Evolutionary conservation across 1,140 invertebrate genomes (phyloP).

Genomic region (Choristoneura fumiferana): DNA sequence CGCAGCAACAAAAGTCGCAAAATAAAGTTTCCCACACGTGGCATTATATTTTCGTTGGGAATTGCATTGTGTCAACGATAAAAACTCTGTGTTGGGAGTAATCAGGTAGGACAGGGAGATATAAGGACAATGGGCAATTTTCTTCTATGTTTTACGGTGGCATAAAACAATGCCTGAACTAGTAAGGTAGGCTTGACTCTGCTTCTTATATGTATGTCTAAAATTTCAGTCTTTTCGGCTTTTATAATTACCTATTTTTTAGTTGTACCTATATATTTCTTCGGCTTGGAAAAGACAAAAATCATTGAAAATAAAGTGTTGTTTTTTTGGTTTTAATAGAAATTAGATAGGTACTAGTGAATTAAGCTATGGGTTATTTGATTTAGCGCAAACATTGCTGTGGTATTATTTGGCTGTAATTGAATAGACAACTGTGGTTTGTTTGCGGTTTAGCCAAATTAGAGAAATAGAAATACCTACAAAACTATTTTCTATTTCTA

Average conservation of each 20-base stretch:
- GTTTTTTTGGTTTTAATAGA: too few species aligned
- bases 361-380: constrained; percentile 5
- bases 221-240: too few species aligned
- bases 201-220: too few species aligned
- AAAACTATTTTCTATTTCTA: constrained; percentile 7
- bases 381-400: constrained; percentile 9
- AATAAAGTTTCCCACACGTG: constrained; percentile 54
- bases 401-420: constrained; percentile 1
- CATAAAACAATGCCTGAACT: constrained; percentile 36
- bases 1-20: constrained; percentile 53
- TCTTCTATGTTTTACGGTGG: constrained; percentile 40
- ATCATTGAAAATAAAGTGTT: too few species aligned
- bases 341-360: too few species aligned
- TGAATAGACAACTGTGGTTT: constrained; percentile 3
- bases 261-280: background rate
- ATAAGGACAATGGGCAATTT: constrained; percentile 58
- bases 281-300: too few species aligned
- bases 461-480: background rate
- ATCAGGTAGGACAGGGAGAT: constrained; percentile 55
- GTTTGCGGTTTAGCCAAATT: background rate
- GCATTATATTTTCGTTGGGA: constrained; percentile 51
- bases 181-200: background rate
- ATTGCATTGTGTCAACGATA: constrained; percentile 55
- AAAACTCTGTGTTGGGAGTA: constrained; percentile 53
- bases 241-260: background rate